Evolutionary conservation across 2,113 vertebrate species (phyloP).

Genomic region (Mungos mungo): DNA sequence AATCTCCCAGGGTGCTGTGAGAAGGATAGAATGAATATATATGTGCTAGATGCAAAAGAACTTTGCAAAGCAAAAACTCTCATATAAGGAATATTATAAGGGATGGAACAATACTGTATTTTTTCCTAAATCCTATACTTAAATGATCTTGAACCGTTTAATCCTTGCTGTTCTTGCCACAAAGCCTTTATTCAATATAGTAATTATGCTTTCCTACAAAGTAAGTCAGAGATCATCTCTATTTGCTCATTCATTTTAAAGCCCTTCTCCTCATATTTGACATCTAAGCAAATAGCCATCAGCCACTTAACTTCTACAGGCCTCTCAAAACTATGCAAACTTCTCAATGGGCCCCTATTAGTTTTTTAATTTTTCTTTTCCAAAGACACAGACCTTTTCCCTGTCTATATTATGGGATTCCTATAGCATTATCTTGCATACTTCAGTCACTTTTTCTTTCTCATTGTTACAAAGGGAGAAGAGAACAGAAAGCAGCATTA

Average conservation of each 20-base stretch:
- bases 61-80: not conserved
- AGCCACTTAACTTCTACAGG: not conserved
- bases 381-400: not conserved
- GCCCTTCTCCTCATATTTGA: not conserved
- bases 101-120: not conserved
- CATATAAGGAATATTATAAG: not conserved
- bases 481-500: constrained; percentile 25
- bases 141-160: not conserved
- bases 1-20: not conserved
- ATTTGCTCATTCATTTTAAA: not conserved
- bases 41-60: not conserved
- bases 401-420: not conserved
- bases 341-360: not conserved
- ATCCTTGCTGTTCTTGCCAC: not conserved
- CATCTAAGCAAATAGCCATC: not conserved
- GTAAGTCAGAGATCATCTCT: not conserved
- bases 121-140: not conserved
- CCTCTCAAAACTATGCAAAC: not conserved
- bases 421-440: not conserved
- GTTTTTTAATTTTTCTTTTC: constrained; percentile 20
- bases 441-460: constrained; percentile 16
- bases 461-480: constrained; percentile 46
- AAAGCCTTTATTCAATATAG: not conserved
- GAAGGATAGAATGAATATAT: not conserved
- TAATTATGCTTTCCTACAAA: not conserved